Percentiles rank a stretch among this genome's conserved stretches.
phyloP scores from a whole-genome alignment of 2,888 invertebrate genomes.

The Ormia ochracea region DNA sequence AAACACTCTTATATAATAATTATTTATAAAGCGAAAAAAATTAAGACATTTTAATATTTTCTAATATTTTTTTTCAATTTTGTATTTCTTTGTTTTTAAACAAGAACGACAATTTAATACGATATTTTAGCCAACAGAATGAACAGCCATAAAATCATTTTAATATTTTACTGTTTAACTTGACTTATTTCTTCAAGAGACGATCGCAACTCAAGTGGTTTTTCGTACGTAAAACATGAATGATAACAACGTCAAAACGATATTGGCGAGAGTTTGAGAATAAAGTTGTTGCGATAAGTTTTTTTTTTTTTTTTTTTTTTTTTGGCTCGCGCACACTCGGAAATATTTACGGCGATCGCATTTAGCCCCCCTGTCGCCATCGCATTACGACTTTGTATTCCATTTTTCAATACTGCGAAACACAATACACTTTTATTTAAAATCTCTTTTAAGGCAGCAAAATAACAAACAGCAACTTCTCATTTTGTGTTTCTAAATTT shows the following conservation, averaged over 20 bases:
- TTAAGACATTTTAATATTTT: background rate
- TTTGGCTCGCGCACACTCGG: slow-evolving; percentile 56
- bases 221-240: slow-evolving; percentile 37
- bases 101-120: background rate
- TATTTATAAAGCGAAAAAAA: background rate
- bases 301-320: slow-evolving; percentile 5
- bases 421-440: slow-evolving; percentile 20
- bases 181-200: slow-evolving; percentile 23
- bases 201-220: slow-evolving; percentile 37
- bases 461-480: slow-evolving; percentile 40
- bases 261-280: slow-evolving; percentile 57
- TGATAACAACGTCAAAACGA: slow-evolving; percentile 59
- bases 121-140: slow-evolving; percentile 25
- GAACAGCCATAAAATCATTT: slow-evolving; percentile 28
- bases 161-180: background rate
- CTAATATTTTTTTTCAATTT: background rate
- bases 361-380: slow-evolving; percentile 5
- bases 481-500: slow-evolving; percentile 9
- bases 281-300: slow-evolving; percentile 39
- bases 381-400: background rate
- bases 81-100: background rate
- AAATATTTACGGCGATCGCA: slow-evolving; percentile 40
- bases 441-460: slow-evolving; percentile 28
- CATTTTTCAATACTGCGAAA: slow-evolving; percentile 18
- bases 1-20: background rate